These are phyloP conservation scores for Carassius auratus DNA, from an alignment of 2,113 vertebrate genomes.

Conservation along the genomic window DNA sequence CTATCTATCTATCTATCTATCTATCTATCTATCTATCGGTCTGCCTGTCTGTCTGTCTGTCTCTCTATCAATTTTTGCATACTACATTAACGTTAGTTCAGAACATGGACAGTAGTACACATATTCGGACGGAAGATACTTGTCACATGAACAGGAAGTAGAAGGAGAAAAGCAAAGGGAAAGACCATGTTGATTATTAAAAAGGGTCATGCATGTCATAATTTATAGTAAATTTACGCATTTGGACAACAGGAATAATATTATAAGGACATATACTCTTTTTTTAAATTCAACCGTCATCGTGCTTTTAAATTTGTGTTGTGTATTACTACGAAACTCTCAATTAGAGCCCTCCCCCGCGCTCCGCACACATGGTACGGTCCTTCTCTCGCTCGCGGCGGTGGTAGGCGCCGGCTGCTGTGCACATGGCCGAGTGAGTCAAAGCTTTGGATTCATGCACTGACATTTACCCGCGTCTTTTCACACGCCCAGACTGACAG, in stretches of 20 bases:
- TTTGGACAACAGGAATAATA: rapidly evolving
- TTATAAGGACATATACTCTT: neutral
- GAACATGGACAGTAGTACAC: neutral
- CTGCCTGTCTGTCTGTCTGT: no score
- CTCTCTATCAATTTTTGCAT: neutral
- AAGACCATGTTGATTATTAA: slow-evolving; percentile 32
- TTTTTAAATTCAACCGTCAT: neutral
- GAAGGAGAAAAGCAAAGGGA: slow-evolving; percentile 15
- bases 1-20: no score
- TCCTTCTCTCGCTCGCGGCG: slow-evolving; percentile 52
- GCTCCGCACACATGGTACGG: slow-evolving; percentile 28
- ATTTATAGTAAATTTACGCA: neutral
- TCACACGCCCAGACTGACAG: neutral
- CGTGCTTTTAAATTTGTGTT: neutral
- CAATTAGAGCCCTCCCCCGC: neutral
- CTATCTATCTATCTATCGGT: no score
- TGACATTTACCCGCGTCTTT: neutral
- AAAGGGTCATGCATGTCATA: neutral
- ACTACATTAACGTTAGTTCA: neutral
- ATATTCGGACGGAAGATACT: neutral
- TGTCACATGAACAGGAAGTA: slow-evolving; percentile 36
- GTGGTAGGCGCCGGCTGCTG: slow-evolving; percentile 57
- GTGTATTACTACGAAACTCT: neutral
- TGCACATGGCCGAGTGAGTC: slow-evolving; percentile 58
- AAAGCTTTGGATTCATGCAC: slow-evolving; percentile 32